phyloP scores from a whole-genome alignment of 1,140 invertebrate genomes.

The Gonatopus flavifemur region DNA sequence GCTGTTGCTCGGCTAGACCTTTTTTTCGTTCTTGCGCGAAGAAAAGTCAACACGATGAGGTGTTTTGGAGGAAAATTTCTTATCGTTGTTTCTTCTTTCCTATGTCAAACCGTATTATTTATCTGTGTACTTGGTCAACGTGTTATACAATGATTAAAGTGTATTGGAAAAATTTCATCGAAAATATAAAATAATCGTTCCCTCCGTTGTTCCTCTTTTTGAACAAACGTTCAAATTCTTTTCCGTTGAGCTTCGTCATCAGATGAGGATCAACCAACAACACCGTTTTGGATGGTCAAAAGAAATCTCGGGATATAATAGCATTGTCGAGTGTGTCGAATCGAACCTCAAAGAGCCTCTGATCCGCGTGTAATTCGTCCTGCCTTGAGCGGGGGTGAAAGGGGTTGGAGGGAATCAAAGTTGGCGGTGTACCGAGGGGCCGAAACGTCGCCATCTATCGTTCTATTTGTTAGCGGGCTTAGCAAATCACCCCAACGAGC shows the following conservation, averaged over 20 bases:
- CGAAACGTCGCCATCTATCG: conserved; percentile 55
- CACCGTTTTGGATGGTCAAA: neutral
- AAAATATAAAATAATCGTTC: no score
- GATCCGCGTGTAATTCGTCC: conserved; percentile 56
- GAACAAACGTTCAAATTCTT: neutral
- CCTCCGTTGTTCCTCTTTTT: neutral
- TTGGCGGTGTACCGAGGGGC: conserved; percentile 31
- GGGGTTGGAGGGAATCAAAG: conserved; percentile 28
- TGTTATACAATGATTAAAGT: no score
- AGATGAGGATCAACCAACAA: no score
- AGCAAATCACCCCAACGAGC: conserved; percentile 58
- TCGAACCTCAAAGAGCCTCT: conserved; percentile 46
- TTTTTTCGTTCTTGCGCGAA: no score
- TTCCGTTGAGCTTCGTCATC: neutral
- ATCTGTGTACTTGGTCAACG: no score
- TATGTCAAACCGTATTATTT: no score
- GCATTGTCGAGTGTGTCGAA: conserved; percentile 47
- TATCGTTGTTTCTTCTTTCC: no score
- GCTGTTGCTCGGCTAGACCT: no score
- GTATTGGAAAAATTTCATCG: no score
- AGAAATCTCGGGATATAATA: conserved; percentile 26
- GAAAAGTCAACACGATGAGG: no score
- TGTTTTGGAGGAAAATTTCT: no score
- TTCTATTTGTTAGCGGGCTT: conserved; percentile 59
- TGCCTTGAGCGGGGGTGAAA: conserved; percentile 29